Base-by-base conservation (phyloP, 2,888 invertebrate species). In the Ichneumon xanthorius region DNA sequence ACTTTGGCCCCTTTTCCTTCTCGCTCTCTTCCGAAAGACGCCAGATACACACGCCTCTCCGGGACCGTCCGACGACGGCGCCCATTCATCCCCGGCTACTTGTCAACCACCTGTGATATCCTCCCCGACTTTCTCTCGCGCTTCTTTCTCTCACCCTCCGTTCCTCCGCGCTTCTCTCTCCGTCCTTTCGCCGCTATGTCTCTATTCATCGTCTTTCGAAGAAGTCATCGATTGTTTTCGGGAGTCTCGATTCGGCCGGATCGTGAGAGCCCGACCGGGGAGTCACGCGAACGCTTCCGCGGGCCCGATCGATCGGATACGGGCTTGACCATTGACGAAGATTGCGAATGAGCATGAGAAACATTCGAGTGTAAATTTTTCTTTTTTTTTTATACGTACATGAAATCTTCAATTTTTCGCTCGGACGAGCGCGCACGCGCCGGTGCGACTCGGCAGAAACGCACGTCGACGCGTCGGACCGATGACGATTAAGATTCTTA, bases 401-500 rank as follows among this genome's bases (percentile, higher is more conserved):
- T 45, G 72, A 63, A 63, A 16, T 16, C 63, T 50, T 71, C 16
- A 37, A 67, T 84, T 85, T 68, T 53, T 55, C 75, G 76, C 55
- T 71, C 85, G 78, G 87, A 86, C 78, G 67, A 68, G 40, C 72
- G 80, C 71, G 85, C 82, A 83, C 86, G 86, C 77, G 86, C 80
- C 80, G 65, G 7, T 61, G 11, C 73, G 53, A 22, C 53, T 48
- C 40, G 6, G 30, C 65, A 65, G 50, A 65, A 86, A 72, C 67
- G 65, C 70, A 81, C 61, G 63, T 19, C 40, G 70, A 82, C 86
- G 89, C 88, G 86, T 86, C 85, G 84, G 88, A 88, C 83, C 88
- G 88, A 87, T 87, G 88, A 86, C 87, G 90, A 90, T 92, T 91
- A 90, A 91, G 92, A 91, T 92, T 63, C 86, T 88, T 91, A 92